Base-by-base conservation (phyloP, 2,888 invertebrate genomes). In the Willowsia nigromaculata region DNA sequence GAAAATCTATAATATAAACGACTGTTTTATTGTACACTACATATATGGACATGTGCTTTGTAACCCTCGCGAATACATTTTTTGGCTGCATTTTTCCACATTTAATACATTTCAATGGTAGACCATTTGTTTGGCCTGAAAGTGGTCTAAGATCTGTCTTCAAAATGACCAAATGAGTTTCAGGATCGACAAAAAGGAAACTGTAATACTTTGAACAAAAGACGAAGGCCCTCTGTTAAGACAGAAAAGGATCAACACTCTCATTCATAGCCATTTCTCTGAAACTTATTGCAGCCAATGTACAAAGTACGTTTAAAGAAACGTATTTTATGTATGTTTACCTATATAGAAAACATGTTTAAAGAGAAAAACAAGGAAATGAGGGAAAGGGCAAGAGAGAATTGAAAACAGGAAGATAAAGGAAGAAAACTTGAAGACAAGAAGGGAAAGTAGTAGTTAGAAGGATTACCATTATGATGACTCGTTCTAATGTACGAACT, bases 391-490 rank as follows among this genome's bases (percentile, higher is more conserved):
- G 59, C 18, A 40, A 40, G 11, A 65, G 33, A 5, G 37, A 81
- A 81, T 81, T 30, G 40, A 59, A 33, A 56, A 13, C 11, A 37
- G 59, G 59, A 25, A 81, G 30, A 81, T 56, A 56, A 37, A 59
- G 25, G 40, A 25, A 1, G 59, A 53, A 47, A 71, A 47, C 43
- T 40, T 43, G 47, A 40, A 22, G 9, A 62, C 4, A 18, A 74
- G 74, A 47, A 50, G 37, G 22, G 40, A 30, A 62, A 30, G 15
- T 4, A 62, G 27, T 76, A 53, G 76, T 76, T 76, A 53, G 50
- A 33, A 76, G 76, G 76, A 76, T 76, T 76, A 76, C 76, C 76
- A 50, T 76, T 76, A 76, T 76, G 76, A 76, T 76, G 33, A n/a
- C 50, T 76, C 33, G 76, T 53, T 76, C 50, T 18, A 71, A 33